A percentile compares a stretch with the other conserved stretches of the same genome.
Conservation (phyloP, 2,113 vertebrate species). For the Calyptomena viridis region DNA sequence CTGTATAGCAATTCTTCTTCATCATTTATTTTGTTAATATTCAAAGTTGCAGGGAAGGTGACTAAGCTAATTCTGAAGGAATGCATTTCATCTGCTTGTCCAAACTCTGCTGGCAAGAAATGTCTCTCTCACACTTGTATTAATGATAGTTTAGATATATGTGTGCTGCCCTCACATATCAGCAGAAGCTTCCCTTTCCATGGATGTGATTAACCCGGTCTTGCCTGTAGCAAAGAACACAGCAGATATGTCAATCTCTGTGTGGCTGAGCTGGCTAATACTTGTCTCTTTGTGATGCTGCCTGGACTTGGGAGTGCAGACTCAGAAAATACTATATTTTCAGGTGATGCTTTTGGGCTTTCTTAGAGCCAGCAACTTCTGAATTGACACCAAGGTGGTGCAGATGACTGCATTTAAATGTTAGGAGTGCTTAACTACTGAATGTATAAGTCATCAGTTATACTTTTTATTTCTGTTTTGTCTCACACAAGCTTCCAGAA, state of each 20-base stretch:
- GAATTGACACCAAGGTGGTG: background rate
- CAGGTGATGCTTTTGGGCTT: background rate
- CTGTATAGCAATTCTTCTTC: background rate
- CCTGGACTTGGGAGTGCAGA: background rate
- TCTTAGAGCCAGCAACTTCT: background rate
- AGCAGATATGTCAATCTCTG: background rate
- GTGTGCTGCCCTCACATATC: background rate
- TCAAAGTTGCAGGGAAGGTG: background rate
- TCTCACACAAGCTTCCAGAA: background rate
- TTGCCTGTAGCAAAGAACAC: background rate
- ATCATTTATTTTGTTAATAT: background rate
- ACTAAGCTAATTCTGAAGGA: background rate
- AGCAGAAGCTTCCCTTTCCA: background rate
- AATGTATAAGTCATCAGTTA: background rate
- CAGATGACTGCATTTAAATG: background rate
- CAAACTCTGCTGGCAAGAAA: background rate
- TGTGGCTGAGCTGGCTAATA: background rate
- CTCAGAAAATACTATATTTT: background rate
- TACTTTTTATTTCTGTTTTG: background rate
- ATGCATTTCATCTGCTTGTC: background rate
- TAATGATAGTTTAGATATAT: background rate
- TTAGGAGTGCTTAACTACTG: background rate
- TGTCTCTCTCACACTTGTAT: background rate
- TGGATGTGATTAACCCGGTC: background rate
- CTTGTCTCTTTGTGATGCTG: background rate